Base-by-base conservation (phyloP, 2,113 vertebrate genomes). In the Pluvianellus socialis region DNA sequence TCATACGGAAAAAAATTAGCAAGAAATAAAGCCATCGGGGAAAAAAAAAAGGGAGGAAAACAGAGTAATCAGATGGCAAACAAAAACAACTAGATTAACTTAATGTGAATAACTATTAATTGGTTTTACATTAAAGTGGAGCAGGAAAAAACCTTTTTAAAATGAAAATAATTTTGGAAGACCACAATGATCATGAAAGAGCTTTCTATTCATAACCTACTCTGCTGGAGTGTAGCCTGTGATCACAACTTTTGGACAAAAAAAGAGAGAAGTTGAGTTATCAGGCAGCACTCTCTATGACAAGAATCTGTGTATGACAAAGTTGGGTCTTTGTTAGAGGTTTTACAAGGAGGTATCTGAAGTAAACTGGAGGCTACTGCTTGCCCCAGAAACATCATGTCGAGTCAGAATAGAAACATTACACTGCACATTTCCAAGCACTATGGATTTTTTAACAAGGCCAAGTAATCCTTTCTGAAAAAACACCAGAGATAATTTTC, bases 401-500 rank as follows among this genome's bases (percentile, higher is more conserved):
- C n/a, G 80, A 79, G 22, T 38, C n/a, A 89, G 50, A 90, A 77
- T 13, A 19, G 28, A 86, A 84, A 66, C 21, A 27, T 10, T 35
- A 42, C 16, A 20, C 18, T n/a, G 53, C 1, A 0, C 35, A 52
- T 26, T 62, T 72, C 30, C 40, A 52, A 68, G 26, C 35, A 68
- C 28, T 5, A 5, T 22, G 15, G 22, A 17, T 23, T 44, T 79
- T 80, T 90, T 30, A 68, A 4, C 2, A 30, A 11, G 21, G 20
- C 10, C n/a, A 90, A 82, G 63, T 4, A 20, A 88, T 7, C 18
- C 27, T 72, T 88, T 68, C 74, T 75, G 40, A 56, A 86, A 90
- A 87, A 44, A 13, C 5, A 12, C 0, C 18, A 4, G 2, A 35
- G 11, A 45, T 53, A 0, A 50, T 59, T 81, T 77, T 55, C 26